Base-by-base conservation (phyloP, 2,113 vertebrate species). In the Emberiza fucata region DNA sequence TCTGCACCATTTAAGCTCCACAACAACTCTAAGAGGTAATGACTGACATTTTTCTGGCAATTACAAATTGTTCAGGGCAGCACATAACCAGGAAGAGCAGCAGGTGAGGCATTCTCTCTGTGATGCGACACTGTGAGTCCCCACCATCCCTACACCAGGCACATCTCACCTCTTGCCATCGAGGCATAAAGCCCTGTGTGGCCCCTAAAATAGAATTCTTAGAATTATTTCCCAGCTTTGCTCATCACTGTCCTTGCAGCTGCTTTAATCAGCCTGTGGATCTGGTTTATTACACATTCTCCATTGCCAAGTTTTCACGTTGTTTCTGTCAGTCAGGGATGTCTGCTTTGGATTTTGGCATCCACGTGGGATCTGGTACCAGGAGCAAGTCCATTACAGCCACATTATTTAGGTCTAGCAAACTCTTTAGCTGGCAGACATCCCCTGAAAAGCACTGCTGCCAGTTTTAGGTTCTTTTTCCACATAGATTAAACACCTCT, bases 101-200 rank as follows among this genome's bases (percentile, higher is more conserved):
- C 23, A 8, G 45, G 68, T 28, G 68, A 66, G 65, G 8, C 12
- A 65, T 22, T 61, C 71, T n/a, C n/a, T n/a, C n/a, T n/a, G n/a
- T n/a, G n/a, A n/a, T n/a, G n/a, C n/a, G n/a, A n/a, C n/a, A 20
- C 75, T 13, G 2, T 6, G 64, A 57, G 78, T 39, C 76, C 73
- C 42, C 50, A 12, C 2, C 0, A 13, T 8, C 27, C 2, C 0
- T 6, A 25, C 3, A 0, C 25, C 4, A 0, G 54, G 44, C 44
- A 12, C 31, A 12, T 33, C 84, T 80, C 16, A 0, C 76, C 53
- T 56, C 9, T 3, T 78, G 68, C 42, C 70, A 37, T 13, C 0
- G 0, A 51, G 35, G 11, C 1, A 2, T 11, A 5, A 5, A 81
- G 20, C 33, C 39, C 72, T 33, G 13, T 4, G 40, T n/a, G 53